Base-by-base conservation (phyloP, 2,113 vertebrate genomes). In the Plestiodon gilberti region DNA sequence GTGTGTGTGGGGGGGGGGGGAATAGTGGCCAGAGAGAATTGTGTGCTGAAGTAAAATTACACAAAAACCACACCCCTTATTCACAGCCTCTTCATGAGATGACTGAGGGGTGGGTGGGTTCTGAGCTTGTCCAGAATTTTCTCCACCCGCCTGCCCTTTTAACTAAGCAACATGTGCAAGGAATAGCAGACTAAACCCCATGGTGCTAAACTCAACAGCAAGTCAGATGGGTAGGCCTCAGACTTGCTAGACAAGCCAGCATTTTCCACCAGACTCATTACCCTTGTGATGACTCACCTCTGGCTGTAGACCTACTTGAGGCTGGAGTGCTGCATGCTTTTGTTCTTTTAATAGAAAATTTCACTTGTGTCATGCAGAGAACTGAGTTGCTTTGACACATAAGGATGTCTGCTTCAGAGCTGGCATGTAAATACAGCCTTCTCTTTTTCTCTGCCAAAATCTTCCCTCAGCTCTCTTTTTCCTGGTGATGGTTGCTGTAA, bases 241-340 rank as follows among this genome's bases (percentile, higher is more conserved):
- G 8, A 65, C 25, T 81, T 84, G 30, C n/a, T 38, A 78, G 89
- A 62, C 25, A 15, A 78, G 83, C 75, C 88, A 79, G 33, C 62
- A 55, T 83, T 69, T 89, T 73, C 30, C 85, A 9, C 52, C 59
- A 55, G 25, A 69, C 9, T 64, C 14, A 28, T 74, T 75, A 22
- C 20, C 52, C 40, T 15, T 64, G 35, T 40, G 40, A 40, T 40
- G 25, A 40, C 43, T 38, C 25, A 38, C 25, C 23, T 75, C 33
- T 43, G 8, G 20, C n/a, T 28, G 9, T 52, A 17, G 57, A 65
- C 28, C 85, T 81, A 33, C 64, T 59, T 15, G 64, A 84, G 28
- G 62, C 73, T 33, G 83, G 55, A 69, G 75, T 75, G 59, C 78
- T 81, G 61, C 74, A 13, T 6, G 6, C 38, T 48, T 74, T 38